These are phyloP conservation scores for Lycocerus yunnanus DNA, from an alignment of 2,888 invertebrate species.

Conservation along the genomic window DNA sequence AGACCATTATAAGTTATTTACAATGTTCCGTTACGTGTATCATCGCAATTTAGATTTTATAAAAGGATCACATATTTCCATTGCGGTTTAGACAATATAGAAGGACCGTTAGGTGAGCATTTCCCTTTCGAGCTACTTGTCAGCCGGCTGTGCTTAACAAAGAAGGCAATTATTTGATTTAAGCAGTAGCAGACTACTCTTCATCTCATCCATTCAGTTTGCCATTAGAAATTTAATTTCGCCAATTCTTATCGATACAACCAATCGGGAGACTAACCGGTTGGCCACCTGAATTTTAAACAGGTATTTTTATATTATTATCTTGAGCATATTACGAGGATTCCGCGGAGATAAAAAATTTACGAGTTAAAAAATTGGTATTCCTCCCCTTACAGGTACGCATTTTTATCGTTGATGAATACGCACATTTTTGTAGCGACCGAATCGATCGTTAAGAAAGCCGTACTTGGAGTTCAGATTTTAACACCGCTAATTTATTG, in stretches of 20 bases:
- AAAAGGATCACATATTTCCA: constrained; percentile 15
- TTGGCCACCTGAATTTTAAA: constrained; percentile 11
- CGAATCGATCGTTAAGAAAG: background rate
- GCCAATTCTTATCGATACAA: constrained; percentile 13
- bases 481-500: background rate
- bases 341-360: background rate
- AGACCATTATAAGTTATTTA: constrained; percentile 11
- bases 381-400: background rate
- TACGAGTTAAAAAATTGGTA: background rate
- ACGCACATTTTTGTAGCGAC: background rate
- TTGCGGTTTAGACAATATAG: constrained; percentile 7
- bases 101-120: constrained; percentile 14
- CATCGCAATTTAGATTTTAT: constrained; percentile 15
- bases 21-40: constrained; percentile 17
- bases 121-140: constrained; percentile 26
- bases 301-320: constrained; percentile 9
- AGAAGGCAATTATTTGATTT: constrained; percentile 22
- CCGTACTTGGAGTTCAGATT: background rate
- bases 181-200: constrained; percentile 16
- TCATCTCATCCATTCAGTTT: constrained; percentile 16
- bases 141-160: constrained; percentile 14
- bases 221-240: constrained; percentile 25
- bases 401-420: background rate
- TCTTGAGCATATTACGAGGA: constrained; percentile 11
- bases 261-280: constrained; percentile 16